Percentiles rank a stretch among this genome's conserved stretches.
Conservation (phyloP, 1,140 invertebrate species). For the Philotrypesis tridentata region DNA sequence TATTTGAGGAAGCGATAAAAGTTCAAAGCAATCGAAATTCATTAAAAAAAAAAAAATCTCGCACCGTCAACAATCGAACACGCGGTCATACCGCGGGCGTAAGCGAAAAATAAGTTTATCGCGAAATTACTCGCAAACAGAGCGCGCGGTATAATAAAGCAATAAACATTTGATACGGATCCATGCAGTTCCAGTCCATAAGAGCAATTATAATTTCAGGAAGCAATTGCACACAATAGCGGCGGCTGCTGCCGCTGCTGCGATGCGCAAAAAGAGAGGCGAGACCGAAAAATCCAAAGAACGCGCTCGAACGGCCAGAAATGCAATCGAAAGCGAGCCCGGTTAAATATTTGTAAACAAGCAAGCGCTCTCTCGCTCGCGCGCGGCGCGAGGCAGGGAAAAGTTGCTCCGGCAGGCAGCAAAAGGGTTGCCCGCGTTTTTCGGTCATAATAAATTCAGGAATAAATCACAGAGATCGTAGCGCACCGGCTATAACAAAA, state of each 20-base stretch:
- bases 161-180: not conserved
- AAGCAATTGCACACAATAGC: not conserved
- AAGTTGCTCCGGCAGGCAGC: not conserved
- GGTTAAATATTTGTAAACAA: conserved; percentile 25
- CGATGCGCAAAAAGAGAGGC: not conserved
- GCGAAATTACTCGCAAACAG: too few relatives aligned
- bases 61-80: too few relatives aligned
- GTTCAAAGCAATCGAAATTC: too few relatives aligned
- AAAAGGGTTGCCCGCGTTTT: conserved; percentile 9
- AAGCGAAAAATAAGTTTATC: too few relatives aligned
- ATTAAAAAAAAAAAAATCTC: too few relatives aligned
- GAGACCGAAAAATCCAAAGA: not conserved
- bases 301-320: not conserved
- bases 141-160: too few relatives aligned
- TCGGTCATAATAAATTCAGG: conserved; percentile 28
- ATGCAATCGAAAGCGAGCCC: not conserved
- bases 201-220: not conserved
- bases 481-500: conserved; percentile 5
- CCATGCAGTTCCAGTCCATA: not conserved
- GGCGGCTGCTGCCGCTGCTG: too few relatives aligned
- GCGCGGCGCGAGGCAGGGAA: not conserved
- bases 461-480: conserved; percentile 42
- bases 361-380: not conserved
- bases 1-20: too few relatives aligned
- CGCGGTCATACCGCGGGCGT: too few relatives aligned